Percentiles rank a stretch among this genome's conserved stretches.
These are phyloP conservation scores for Hestina assimilis DNA, from an alignment of 1,140 invertebrate genomes.

Conservation along the genomic window DNA sequence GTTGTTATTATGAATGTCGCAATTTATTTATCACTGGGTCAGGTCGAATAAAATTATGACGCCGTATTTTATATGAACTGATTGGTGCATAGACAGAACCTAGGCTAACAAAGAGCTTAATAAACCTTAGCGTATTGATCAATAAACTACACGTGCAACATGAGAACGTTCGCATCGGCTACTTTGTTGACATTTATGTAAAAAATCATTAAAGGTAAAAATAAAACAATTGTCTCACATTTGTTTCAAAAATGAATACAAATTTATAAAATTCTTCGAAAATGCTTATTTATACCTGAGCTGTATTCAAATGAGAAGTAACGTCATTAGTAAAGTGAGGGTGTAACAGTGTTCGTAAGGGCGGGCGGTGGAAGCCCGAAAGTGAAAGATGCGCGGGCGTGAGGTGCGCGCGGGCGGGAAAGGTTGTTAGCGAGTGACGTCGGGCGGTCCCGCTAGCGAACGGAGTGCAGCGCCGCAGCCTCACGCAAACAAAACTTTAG, in stretches of 20 bases:
- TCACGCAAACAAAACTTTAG: conserved; percentile 78
- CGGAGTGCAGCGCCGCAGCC: conserved; percentile 71
- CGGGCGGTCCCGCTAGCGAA: conserved; percentile 50
- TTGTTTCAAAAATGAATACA: conserved; percentile 13
- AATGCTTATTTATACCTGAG: too few relatives aligned
- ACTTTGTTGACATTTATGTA: neutral
- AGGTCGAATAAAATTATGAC: conserved; percentile 9
- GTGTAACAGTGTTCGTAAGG: conserved; percentile 46
- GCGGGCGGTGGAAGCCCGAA: conserved; percentile 48
- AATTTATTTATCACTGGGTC: conserved; percentile 1
- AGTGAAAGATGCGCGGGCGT: conserved; percentile 53
- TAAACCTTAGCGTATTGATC: conserved; percentile 6
- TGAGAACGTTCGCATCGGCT: neutral
- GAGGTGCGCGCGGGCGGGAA: conserved; percentile 38
- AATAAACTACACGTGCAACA: conserved; percentile 4
- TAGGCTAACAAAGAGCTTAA: conserved; percentile 24
- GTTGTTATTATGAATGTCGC: neutral
- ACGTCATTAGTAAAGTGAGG: conserved; percentile 34
- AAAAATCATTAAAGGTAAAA: conserved; percentile 1
- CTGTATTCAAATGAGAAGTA: conserved; percentile 19
- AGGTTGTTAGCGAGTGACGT: conserved; percentile 37
- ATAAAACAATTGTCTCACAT: neutral
- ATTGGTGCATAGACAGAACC: conserved; percentile 11
- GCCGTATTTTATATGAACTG: neutral
- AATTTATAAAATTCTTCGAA: neutral